Percentiles rank a stretch among this genome's conserved stretches.
Conservation (phyloP, 2,113 vertebrate species). For the Nycticorax nycticorax region DNA sequence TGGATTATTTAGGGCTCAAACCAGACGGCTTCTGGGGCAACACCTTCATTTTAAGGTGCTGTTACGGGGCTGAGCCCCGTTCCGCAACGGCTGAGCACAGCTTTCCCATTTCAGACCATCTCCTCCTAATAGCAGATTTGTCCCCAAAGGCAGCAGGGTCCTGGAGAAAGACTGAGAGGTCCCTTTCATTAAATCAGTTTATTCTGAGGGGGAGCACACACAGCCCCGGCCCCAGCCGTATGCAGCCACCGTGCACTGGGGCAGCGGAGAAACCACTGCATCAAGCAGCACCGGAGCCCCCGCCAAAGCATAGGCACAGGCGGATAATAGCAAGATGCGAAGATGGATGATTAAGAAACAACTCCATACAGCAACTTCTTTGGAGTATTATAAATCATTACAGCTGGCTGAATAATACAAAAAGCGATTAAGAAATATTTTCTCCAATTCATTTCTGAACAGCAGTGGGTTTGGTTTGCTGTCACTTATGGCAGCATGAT, state of each 20-base stretch:
- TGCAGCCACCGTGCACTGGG: not conserved
- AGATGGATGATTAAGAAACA: slow-evolving; percentile 24
- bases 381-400: slow-evolving; percentile 24
- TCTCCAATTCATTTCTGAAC: slow-evolving; percentile 55
- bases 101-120: not conserved
- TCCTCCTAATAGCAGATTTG: not conserved
- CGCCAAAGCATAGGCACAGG: not conserved
- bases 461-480: slow-evolving; percentile 58
- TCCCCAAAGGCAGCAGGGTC: not conserved
- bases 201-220: not conserved
- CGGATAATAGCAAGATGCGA: not conserved
- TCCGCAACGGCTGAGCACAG: not conserved
- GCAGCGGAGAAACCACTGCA: not conserved
- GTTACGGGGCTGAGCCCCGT: not conserved
- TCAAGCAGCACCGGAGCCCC: not conserved
- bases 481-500: slow-evolving; percentile 38
- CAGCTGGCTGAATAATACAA: slow-evolving; percentile 33
- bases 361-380: not conserved
- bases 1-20: slow-evolving; percentile 17
- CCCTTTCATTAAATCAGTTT: not conserved
- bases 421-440: slow-evolving; percentile 58
- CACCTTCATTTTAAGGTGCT: not conserved
- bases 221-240: fast-evolving
- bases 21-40: not conserved
- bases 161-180: not conserved